A percentile compares a stretch with the other conserved stretches of the same genome.
Conservation (phyloP, 2,113 vertebrate genomes). For the Caretta caretta region DNA sequence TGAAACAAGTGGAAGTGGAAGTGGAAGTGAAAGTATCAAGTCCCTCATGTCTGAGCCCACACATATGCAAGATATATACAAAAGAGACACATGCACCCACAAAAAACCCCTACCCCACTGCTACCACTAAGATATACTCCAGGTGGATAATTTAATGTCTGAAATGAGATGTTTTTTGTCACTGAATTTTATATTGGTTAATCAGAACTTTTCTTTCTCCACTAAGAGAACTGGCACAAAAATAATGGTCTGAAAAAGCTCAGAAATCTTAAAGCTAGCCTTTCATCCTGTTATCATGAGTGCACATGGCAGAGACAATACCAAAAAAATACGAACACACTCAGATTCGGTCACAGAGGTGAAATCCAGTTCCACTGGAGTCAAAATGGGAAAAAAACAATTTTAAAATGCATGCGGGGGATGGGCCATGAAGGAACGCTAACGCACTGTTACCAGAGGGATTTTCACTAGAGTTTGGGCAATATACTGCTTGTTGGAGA, state of each 20-base stretch:
- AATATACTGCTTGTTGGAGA: background rate
- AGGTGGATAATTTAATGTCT: background rate
- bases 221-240: background rate
- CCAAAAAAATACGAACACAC: background rate
- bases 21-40: rapidly evolving
- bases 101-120: background rate
- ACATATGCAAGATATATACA: background rate
- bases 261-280: background rate
- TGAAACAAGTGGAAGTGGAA: rapidly evolving
- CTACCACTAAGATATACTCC: background rate
- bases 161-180: slow-evolving; percentile 8
- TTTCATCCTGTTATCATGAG: slow-evolving; percentile 21
- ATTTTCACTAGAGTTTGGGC: background rate
- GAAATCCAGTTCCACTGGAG: background rate
- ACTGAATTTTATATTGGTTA: slow-evolving; percentile 22
- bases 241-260: background rate
- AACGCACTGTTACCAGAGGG: rapidly evolving
- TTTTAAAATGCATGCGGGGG: background rate
- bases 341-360: background rate
- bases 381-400: background rate
- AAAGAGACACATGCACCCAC: background rate
- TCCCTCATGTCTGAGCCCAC: background rate
- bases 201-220: slow-evolving; percentile 15
- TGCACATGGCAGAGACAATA: background rate
- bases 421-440: background rate